Conservation (phyloP, 1,140 invertebrate genomes). For the Euborellia annulipes region DNA sequence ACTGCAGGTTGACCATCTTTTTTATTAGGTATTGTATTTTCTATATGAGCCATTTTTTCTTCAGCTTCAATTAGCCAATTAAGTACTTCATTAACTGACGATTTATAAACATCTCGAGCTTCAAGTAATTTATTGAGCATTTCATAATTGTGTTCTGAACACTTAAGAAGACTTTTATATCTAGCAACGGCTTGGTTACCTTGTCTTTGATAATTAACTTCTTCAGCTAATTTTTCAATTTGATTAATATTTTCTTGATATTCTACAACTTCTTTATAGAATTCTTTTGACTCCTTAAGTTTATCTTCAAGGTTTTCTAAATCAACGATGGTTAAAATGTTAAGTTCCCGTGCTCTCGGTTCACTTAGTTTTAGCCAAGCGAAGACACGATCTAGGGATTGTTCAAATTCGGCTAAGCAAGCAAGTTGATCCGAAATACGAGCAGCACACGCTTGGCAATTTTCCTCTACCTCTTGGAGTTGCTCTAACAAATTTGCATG, state of each 20-base stretch:
- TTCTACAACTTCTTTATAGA: slow-evolving; percentile 43
- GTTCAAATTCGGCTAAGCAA: slow-evolving; percentile 68
- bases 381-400: slow-evolving; percentile 53
- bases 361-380: slow-evolving; percentile 80
- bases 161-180: slow-evolving; percentile 59
- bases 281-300: slow-evolving; percentile 43
- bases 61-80: slow-evolving; percentile 65
- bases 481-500: slow-evolving; percentile 47
- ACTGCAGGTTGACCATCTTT: too few relatives aligned
- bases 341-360: slow-evolving; percentile 41
- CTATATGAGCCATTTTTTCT: slow-evolving; percentile 32
- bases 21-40: too few relatives aligned
- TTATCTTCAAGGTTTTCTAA: slow-evolving; percentile 53
- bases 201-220: slow-evolving; percentile 29
- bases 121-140: slow-evolving; percentile 47
- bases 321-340: slow-evolving; percentile 21
- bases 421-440: slow-evolving; percentile 54
- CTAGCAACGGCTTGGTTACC: slow-evolving; percentile 32
- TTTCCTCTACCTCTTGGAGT: slow-evolving; percentile 46
- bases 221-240: slow-evolving; percentile 47
- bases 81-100: slow-evolving; percentile 50
- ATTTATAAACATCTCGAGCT: slow-evolving; percentile 47
- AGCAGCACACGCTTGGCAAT: slow-evolving; percentile 48
- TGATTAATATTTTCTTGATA: slow-evolving; percentile 49
- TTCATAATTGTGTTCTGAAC: slow-evolving; percentile 46